phyloP scores from a whole-genome alignment of 2,888 invertebrate species.

The Mythimna impura region DNA sequence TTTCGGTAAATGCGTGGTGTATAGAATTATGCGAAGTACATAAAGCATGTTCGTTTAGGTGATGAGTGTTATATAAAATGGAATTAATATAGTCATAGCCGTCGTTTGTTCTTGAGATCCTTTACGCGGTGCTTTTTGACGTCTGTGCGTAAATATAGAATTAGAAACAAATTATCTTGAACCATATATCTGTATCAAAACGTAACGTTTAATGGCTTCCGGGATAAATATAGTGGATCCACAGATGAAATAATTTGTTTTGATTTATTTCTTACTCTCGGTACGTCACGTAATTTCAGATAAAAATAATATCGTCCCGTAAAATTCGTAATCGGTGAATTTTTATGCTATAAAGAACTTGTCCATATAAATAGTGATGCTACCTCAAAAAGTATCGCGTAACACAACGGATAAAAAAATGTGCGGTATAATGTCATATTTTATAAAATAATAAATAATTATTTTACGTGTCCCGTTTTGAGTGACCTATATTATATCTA shows the following conservation, averaged over 20 bases:
- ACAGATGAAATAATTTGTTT: conserved; percentile 46
- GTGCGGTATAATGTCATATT: conserved; percentile 76
- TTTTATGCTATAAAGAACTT: neutral
- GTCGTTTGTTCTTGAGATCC: conserved; percentile 75
- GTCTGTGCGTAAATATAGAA: conserved; percentile 49
- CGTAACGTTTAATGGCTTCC: conserved; percentile 56
- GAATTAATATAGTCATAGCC: conserved; percentile 81
- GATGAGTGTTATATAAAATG: conserved; percentile 84
- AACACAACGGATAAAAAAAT: conserved; percentile 53
- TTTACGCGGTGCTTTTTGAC: conserved; percentile 62
- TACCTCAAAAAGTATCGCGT: conserved; percentile 63
- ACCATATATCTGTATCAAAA: conserved; percentile 46
- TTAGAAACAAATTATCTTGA: conserved; percentile 41
- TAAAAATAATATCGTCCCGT: conserved; percentile 13
- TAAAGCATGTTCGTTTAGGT: conserved; percentile 82
- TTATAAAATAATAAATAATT: conserved; percentile 72
- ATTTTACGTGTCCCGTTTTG: conserved; percentile 80
- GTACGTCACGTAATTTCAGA: conserved; percentile 21
- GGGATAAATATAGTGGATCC: conserved; percentile 42
- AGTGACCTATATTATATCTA: conserved; percentile 78
- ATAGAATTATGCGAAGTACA: conserved; percentile 78
- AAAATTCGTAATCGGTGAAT: conserved; percentile 4
- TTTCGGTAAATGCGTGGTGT: conserved; percentile 81
- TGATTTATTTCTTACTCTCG: conserved; percentile 42
- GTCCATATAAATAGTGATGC: conserved; percentile 15